Evolutionary conservation across 2,797 vertebrate genomes (phyloP), one percentile per base, ranked within the genome.

Genomic region (Fundulus diaphanus): DNA sequence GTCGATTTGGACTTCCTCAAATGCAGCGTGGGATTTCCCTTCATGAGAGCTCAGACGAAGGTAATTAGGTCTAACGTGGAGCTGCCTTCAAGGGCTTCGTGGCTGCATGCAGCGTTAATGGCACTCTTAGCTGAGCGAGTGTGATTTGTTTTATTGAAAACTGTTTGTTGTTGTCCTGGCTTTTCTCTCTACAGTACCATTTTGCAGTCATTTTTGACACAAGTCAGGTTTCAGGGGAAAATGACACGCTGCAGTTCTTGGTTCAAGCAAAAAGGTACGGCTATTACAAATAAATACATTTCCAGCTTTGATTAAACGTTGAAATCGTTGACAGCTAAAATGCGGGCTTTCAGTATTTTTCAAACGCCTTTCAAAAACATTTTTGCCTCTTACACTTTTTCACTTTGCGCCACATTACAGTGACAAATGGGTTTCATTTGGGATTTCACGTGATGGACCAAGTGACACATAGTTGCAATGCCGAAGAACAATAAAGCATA

Each of bases 21-120:
- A 84, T 99, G 98, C 95, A 98, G 97, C 8, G 96, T 99, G 94
- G 97, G 98, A 91, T 99, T 99, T 96, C 98, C 98, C 73, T 99
- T 99, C 95, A 99, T 99, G 98, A 97, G 96, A 93, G 98, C 98
- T 0, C 97, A 97, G 90, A 97, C 97, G 0, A 96, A 94, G 98
- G 98, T 99, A 96, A 86, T 22, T 51, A 24, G 31, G 46, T 78
- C 66, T 16, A 70, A 72, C 31, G 2, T 56, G 42, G 12, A 54
- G 22, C 27, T 56, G 4, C 7, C 1, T 73, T 13, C 56, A 56
- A 24, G 73, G 59, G 12, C 16, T 48, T 24, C 18, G 24, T 51
- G 24, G n/a, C n/a, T 56, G n/a, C 1, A 51, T 51, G 20, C 5
- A 56, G 9, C 3, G 4, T 13, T 56, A 29, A 13, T 15, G 12